Evolutionary conservation across 2,113 vertebrate species (phyloP).

Genomic region (Saccopteryx leptura): DNA sequence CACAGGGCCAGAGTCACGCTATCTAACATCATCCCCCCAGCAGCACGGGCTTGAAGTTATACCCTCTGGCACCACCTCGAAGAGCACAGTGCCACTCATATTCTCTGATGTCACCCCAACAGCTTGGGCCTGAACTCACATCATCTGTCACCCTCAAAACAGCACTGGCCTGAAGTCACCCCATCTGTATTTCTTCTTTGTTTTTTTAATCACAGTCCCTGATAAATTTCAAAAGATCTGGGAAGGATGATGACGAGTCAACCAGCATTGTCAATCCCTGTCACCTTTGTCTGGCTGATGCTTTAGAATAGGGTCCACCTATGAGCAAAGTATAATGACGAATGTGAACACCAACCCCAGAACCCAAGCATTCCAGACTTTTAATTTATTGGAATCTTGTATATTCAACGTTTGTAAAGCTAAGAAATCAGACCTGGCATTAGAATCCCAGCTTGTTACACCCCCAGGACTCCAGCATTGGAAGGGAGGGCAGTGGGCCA

Average conservation of each 20-base stretch:
- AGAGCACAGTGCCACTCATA: neutral
- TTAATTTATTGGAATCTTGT: neutral
- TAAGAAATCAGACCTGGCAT: neutral
- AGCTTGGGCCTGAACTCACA: neutral
- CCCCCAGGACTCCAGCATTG: neutral
- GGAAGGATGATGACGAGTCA: rapidly evolving
- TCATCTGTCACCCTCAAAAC: neutral
- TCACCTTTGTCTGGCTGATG: neutral
- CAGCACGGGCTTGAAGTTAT: neutral
- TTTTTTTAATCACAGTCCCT: neutral
- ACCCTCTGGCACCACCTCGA: neutral
- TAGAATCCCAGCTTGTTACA: no score
- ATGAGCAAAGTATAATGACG: rapidly evolving
- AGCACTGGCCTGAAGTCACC: neutral
- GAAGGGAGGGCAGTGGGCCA: neutral
- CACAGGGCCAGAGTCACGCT: neutral
- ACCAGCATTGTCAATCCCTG: rapidly evolving
- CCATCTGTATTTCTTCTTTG: neutral
- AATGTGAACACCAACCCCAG: neutral
- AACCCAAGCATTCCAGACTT: neutral
- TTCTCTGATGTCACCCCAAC: neutral
- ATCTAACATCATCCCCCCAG: neutral
- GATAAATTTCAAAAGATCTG: neutral
- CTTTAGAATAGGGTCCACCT: neutral
- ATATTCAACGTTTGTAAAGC: neutral